These are phyloP conservation scores for Cyclopterus lumpus DNA, from an alignment of 2,797 vertebrate genomes.

Conservation along the genomic window DNA sequence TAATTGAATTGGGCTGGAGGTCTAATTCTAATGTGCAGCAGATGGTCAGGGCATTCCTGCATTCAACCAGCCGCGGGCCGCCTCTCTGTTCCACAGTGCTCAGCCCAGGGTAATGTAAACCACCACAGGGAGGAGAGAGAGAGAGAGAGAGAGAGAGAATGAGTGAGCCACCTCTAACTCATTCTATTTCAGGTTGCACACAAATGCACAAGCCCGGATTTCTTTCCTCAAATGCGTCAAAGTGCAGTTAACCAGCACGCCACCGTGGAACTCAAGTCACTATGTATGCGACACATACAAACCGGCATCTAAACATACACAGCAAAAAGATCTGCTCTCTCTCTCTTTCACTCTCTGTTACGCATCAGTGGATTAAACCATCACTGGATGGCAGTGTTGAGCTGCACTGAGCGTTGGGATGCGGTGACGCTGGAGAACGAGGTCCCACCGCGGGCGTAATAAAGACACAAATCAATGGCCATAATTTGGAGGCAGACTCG, in stretches of 20 bases:
- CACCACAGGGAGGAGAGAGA: constrained; percentile 32
- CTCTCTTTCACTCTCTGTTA: constrained; percentile 10
- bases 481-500: constrained; percentile 79
- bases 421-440: constrained; percentile 53
- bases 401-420: constrained; percentile 47
- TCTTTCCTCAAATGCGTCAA: background rate
- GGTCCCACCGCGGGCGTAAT: constrained; percentile 78
- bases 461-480: constrained; percentile 85
- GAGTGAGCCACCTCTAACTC: constrained; percentile 37
- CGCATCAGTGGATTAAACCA: constrained; percentile 17
- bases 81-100: constrained; percentile 53
- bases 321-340: background rate
- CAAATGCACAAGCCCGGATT: constrained; percentile 16
- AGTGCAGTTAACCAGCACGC: constrained; percentile 2
- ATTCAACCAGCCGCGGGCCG: constrained; percentile 60
- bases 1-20: constrained; percentile 86
- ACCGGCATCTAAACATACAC: background rate
- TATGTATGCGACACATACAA: constrained; percentile 21
- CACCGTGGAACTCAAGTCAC: background rate
- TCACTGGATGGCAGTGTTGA: constrained; percentile 87
- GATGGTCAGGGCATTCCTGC: constrained; percentile 80
- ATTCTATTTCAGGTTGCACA: constrained; percentile 55
- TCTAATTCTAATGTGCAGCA: constrained; percentile 86
- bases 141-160: constrained; percentile 17
- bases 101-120: constrained; percentile 64